These are phyloP conservation scores for Halcyon malimbica DNA, from an alignment of 2,113 vertebrate species.

Conservation along the genomic window DNA sequence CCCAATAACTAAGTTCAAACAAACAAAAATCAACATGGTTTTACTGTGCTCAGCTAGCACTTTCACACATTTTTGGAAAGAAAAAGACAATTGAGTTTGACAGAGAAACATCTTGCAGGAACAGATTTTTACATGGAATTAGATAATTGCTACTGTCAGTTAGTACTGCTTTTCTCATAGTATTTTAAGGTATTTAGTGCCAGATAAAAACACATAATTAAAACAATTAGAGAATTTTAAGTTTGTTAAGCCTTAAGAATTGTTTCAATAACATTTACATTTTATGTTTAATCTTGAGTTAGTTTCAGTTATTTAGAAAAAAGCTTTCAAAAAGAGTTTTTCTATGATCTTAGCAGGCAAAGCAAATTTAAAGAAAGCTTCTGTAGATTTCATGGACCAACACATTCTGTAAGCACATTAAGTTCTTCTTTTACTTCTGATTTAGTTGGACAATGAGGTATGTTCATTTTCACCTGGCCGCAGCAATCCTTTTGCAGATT, in stretches of 20 bases:
- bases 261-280: not conserved
- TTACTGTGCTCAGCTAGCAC: not conserved
- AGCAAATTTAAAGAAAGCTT: not conserved
- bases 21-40: not conserved
- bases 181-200: not conserved
- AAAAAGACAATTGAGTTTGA: not conserved
- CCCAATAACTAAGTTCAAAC: not conserved
- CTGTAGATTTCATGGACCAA: not conserved
- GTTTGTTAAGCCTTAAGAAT: not conserved
- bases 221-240: not conserved
- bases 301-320: not conserved
- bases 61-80: not conserved
- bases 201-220: not conserved
- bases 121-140: conserved; percentile 22
- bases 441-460: not conserved
- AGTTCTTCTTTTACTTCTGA: not conserved
- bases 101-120: conserved; percentile 9
- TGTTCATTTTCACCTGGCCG: not conserved
- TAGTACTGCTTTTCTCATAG: not conserved
- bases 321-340: not conserved
- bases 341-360: not conserved
- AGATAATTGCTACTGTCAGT: not conserved
- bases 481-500: not conserved
- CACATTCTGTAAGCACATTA: not conserved
- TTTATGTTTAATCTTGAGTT: not conserved